phyloP scores from a whole-genome alignment of 2,888 invertebrate genomes.

The Pandemis corylana region DNA sequence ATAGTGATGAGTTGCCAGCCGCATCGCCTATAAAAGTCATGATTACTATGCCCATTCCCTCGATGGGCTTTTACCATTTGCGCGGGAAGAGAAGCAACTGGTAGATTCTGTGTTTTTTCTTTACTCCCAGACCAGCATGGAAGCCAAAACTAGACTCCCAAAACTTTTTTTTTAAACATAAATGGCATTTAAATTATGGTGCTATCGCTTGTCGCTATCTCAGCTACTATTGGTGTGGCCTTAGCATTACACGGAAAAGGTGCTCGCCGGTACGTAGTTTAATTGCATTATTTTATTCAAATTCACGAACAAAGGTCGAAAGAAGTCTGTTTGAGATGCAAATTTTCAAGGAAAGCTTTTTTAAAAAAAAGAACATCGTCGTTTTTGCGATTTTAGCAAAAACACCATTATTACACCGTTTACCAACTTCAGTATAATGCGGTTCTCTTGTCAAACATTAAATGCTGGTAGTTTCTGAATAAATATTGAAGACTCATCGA shows the following conservation, averaged over 20 bases:
- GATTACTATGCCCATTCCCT: no score
- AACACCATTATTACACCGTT: not conserved
- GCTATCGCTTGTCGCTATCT: not conserved
- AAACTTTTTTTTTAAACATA: no score
- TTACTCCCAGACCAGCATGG: no score
- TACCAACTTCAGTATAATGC: not conserved
- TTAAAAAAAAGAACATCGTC: constrained; percentile 21
- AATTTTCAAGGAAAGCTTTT: constrained; percentile 29
- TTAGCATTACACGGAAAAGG: constrained; percentile 1
- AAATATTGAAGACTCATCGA: no score
- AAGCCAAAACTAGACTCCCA: no score
- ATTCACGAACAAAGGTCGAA: constrained; percentile 33
- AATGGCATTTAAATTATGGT: not conserved
- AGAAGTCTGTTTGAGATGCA: constrained; percentile 34
- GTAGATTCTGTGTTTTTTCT: no score
- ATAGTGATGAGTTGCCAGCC: no score
- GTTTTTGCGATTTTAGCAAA: constrained; percentile 1
- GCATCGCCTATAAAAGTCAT: no score
- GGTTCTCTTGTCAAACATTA: not conserved
- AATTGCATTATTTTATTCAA: constrained; percentile 40
- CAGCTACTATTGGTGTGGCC: not conserved
- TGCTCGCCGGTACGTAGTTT: constrained; percentile 8
- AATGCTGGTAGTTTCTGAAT: no score
- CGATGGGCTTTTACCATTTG: no score
- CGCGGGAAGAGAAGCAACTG: no score